phyloP scores from a whole-genome alignment of 1,140 invertebrate genomes.

The Neodiprion fabricii region DNA sequence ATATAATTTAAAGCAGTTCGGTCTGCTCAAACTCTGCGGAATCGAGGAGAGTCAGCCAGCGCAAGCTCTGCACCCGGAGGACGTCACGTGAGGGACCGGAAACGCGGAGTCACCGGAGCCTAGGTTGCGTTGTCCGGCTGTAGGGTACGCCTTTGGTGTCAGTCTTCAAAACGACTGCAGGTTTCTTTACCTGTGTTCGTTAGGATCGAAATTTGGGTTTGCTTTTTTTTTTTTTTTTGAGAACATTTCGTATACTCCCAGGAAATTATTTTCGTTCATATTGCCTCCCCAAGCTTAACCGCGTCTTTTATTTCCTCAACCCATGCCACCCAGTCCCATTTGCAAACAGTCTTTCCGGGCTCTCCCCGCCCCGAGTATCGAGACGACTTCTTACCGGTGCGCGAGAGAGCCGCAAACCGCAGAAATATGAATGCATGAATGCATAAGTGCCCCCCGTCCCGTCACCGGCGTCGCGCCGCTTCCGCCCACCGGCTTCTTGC shows the following conservation, averaged over 20 bases:
- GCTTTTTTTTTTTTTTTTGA: no score
- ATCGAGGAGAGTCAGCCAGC: conserved; percentile 22
- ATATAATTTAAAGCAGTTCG: conserved; percentile 51
- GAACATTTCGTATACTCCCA: no score
- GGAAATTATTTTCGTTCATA: background rate
- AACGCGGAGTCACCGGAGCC: conserved; percentile 1
- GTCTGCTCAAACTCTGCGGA: conserved; percentile 18
- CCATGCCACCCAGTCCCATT: conserved; percentile 33
- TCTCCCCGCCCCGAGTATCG: background rate
- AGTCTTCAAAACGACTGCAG: no score
- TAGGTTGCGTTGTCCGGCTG: no score
- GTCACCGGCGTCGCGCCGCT: no score
- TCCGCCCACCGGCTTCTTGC: conserved; percentile 24
- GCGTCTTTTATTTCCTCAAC: conserved; percentile 30
- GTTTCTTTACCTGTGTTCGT: no score
- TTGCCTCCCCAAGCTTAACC: background rate
- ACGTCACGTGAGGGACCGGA: background rate
- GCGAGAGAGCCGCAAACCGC: conserved; percentile 46
- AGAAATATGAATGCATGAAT: conserved; percentile 66
- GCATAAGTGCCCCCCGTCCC: conserved; percentile 53
- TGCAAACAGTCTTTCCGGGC: conserved; percentile 24
- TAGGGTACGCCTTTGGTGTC: no score
- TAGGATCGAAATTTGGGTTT: no score
- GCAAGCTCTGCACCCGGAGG: background rate
- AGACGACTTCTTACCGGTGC: conserved; percentile 43